Conservation (phyloP, 23 tunicate genomes). For the Ascidia mentula region DNA sequence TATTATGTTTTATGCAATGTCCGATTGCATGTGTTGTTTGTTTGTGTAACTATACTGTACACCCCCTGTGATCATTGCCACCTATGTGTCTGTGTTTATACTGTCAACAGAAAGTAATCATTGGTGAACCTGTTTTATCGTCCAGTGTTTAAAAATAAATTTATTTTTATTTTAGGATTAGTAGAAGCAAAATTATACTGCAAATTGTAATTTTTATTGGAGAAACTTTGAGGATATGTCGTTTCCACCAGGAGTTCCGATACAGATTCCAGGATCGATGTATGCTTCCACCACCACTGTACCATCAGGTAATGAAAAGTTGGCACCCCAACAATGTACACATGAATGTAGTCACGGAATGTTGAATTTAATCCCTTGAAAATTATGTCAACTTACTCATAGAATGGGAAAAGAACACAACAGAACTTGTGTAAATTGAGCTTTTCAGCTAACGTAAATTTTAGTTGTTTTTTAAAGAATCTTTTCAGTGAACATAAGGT, state of each 20-base stretch:
- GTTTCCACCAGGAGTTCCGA: constrained; percentile 73
- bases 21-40: background rate
- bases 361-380: too few species aligned
- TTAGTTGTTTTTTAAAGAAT: too few species aligned
- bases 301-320: constrained; percentile 42
- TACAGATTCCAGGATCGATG: constrained; percentile 50
- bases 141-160: background rate
- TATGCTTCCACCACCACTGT: constrained; percentile 76
- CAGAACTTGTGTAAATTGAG: too few species aligned
- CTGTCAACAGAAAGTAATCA: background rate
- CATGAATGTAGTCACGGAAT: too few species aligned
- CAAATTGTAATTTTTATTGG: background rate
- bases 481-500: too few species aligned
- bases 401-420: too few species aligned
- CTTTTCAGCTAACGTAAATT: too few species aligned
- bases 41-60: background rate
- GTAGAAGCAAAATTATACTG: background rate
- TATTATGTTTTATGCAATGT: background rate
- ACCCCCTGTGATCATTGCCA: background rate
- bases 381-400: too few species aligned
- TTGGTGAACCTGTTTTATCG: background rate
- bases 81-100: background rate
- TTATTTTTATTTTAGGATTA: background rate
- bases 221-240: constrained; percentile 34
- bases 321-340: too few species aligned